These are phyloP conservation scores for Trichogramma evanescens DNA, from an alignment of 2,888 invertebrate genomes.

Conservation along the genomic window DNA sequence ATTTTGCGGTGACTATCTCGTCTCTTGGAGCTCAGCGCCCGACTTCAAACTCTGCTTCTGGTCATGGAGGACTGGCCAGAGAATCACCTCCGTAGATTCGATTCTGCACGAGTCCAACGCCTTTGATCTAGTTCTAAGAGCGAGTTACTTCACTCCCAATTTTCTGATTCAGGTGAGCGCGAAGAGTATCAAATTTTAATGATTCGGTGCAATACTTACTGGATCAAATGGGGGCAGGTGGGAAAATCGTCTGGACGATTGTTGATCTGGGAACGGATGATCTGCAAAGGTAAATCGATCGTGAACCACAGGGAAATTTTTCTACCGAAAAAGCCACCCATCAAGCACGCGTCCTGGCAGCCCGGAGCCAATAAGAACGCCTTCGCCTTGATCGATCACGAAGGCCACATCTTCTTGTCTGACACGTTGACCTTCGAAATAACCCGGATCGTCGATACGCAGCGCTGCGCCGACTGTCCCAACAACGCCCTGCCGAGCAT, in stretches of 20 bases:
- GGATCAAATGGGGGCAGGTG: conserved; percentile 23
- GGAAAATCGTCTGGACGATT: conserved; percentile 33
- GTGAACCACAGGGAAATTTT: conserved; percentile 28
- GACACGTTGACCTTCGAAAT: conserved; percentile 30
- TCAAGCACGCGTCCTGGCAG: conserved; percentile 34
- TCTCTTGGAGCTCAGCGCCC: conserved; percentile 33
- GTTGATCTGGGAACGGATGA: conserved; percentile 33
- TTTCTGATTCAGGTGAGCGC: conserved; percentile 27
- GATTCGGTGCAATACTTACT: not conserved
- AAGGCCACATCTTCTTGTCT: conserved; percentile 35
- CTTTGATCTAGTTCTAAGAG: conserved; percentile 30
- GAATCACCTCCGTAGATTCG: conserved; percentile 45
- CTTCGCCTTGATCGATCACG: conserved; percentile 33
- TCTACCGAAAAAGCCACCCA: conserved; percentile 26
- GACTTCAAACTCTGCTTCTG: conserved; percentile 54
- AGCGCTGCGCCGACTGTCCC: conserved; percentile 29
- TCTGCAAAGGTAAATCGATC: conserved; percentile 22
- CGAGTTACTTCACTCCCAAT: conserved; percentile 23
- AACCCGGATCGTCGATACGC: conserved; percentile 30
- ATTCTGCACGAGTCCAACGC: conserved; percentile 28
- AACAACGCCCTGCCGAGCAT: conserved; percentile 31
- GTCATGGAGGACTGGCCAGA: conserved; percentile 61
- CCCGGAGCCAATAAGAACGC: conserved; percentile 21
- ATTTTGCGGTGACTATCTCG: conserved; percentile 30
- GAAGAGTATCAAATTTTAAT: not conserved